phyloP scores from a whole-genome alignment of 2,113 vertebrate species.

The Zosterops hypoxanthus region DNA sequence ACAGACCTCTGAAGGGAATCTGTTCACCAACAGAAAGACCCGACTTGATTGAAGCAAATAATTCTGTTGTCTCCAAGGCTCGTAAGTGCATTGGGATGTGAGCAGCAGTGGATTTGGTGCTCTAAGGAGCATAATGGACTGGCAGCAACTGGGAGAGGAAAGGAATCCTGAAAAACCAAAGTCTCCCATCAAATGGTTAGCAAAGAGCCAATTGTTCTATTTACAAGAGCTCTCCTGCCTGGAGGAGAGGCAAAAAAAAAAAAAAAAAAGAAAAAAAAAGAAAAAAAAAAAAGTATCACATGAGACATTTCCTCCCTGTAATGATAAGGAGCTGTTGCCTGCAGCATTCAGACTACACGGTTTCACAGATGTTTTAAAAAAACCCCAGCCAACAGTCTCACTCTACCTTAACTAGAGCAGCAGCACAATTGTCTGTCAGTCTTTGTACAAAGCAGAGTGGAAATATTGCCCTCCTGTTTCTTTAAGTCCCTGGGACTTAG shows the following conservation, averaged over 20 bases:
- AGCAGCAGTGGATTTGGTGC: neutral
- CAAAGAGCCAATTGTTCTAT: slow-evolving; percentile 72
- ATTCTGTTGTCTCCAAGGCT: neutral
- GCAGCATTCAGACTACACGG: slow-evolving; percentile 67
- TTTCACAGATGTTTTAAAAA: slow-evolving; percentile 66
- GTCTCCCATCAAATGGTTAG: slow-evolving; percentile 57
- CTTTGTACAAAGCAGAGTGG: slow-evolving; percentile 46
- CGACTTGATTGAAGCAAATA: neutral
- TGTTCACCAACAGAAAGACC: neutral
- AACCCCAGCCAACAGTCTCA: neutral
- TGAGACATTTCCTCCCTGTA: slow-evolving; percentile 73
- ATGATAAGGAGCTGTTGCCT: slow-evolving; percentile 72
- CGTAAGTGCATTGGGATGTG: neutral
- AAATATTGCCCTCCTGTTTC: slow-evolving; percentile 19
- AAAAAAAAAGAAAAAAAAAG: neutral
- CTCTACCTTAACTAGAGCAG: slow-evolving; percentile 52
- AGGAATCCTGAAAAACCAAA: slow-evolving; percentile 44
- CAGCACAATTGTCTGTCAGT: slow-evolving; percentile 51
- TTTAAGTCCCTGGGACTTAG: slow-evolving; percentile 45
- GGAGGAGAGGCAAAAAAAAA: slow-evolving; percentile 42
- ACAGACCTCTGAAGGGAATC: neutral
- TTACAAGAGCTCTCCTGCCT: slow-evolving; percentile 71
- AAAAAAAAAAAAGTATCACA: slow-evolving; percentile 35
- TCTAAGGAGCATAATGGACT: neutral
- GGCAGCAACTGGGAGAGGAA: slow-evolving; percentile 19